Conservation (phyloP, 2,888 invertebrate genomes). For the Corbicula japonica region DNA sequence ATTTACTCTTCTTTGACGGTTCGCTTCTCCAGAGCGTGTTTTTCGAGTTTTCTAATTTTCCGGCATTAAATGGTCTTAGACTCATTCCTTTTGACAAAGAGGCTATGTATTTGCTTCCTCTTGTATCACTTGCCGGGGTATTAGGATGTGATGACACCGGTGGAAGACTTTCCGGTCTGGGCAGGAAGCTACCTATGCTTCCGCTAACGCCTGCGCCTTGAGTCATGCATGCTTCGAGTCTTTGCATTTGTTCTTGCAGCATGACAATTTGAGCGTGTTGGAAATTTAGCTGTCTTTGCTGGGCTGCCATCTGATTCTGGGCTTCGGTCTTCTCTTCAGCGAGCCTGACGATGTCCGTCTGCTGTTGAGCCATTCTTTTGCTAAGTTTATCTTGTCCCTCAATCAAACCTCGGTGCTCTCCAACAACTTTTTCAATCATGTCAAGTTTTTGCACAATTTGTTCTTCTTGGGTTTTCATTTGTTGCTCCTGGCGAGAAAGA, state of each 20-base stretch:
- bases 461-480: slow-evolving; percentile 65
- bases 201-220: slow-evolving; percentile 16
- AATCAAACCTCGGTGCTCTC: slow-evolving; percentile 62
- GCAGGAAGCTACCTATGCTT: slow-evolving; percentile 1
- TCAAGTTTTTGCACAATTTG: slow-evolving; percentile 65
- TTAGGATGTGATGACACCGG: slow-evolving; percentile 41
- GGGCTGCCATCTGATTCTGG: slow-evolving; percentile 63
- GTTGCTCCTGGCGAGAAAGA: slow-evolving; percentile 66
- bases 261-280: slow-evolving; percentile 71
- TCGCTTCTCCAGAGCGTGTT: slow-evolving; percentile 68
- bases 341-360: slow-evolving; percentile 65
- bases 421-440: slow-evolving; percentile 70
- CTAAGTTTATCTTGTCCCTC: slow-evolving; percentile 72
- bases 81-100: slow-evolving; percentile 61
- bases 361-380: slow-evolving; percentile 56
- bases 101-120: slow-evolving; percentile 53
- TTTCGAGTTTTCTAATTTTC: slow-evolving; percentile 71
- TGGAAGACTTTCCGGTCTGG: slow-evolving; percentile 41
- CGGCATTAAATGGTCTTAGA: slow-evolving; percentile 68
- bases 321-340: slow-evolving; percentile 67
- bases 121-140: slow-evolving; percentile 41
- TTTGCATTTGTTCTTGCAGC: slow-evolving; percentile 70
- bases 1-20: slow-evolving; percentile 51
- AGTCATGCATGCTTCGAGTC: slow-evolving; percentile 60
- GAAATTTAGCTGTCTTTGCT: slow-evolving; percentile 71